Conservation (phyloP, 2,113 vertebrate species). For the Echinops telfairi region DNA sequence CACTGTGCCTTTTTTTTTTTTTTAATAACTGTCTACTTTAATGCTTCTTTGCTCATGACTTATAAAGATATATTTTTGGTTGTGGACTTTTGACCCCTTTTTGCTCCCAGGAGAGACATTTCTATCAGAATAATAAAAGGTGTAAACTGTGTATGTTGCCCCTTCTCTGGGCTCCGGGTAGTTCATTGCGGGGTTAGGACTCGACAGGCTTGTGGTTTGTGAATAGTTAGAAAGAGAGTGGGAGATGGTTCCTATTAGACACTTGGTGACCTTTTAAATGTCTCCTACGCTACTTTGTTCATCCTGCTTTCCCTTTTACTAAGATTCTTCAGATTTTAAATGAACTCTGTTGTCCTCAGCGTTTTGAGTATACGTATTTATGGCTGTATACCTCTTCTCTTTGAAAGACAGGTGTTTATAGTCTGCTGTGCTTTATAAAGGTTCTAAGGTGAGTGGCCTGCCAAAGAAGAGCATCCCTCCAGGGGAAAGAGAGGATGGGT, state of each 20-base stretch:
- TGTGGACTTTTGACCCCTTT: constrained; percentile 78
- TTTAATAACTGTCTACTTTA: constrained; percentile 69
- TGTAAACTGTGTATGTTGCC: constrained; percentile 74
- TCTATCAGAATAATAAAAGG: constrained; percentile 79
- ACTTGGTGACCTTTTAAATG: not conserved
- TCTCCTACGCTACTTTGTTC: constrained; percentile 3
- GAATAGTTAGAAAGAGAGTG: not conserved
- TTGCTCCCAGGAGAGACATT: constrained; percentile 75
- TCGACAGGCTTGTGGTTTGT: constrained; percentile 7
- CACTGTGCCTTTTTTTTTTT: constrained; percentile 65
- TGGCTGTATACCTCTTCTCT: constrained; percentile 21
- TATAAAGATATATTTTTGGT: constrained; percentile 77
- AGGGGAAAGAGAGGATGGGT: not conserved
- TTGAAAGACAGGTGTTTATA: constrained; percentile 63
- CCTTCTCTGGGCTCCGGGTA: constrained; percentile 62
- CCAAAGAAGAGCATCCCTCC: constrained; percentile 27
- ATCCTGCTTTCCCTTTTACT: constrained; percentile 1
- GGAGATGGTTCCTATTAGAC: constrained; percentile 2
- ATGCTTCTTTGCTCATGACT: constrained; percentile 75
- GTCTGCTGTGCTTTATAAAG: constrained; percentile 19
- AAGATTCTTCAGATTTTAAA: constrained; percentile 46
- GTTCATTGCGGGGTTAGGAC: constrained; percentile 64
- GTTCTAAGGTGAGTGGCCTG: not conserved
- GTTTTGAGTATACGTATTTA: constrained; percentile 22
- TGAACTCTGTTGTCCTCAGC: constrained; percentile 23